Base-by-base conservation (phyloP, 2,888 invertebrate genomes). In the Drosophila ochracea region DNA sequence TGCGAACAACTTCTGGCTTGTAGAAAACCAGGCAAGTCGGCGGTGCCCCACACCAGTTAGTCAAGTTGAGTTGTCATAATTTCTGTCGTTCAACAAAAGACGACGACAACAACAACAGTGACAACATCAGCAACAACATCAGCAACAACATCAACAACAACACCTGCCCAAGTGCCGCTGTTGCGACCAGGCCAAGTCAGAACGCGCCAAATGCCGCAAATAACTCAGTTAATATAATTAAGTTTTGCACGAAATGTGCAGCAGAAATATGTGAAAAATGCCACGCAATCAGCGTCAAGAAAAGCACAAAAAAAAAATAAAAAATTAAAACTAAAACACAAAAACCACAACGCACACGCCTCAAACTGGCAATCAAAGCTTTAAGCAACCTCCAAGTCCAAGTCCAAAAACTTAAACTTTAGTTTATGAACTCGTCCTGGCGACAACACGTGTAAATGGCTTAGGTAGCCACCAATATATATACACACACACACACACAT, bases 191-290 rank as follows among this genome's bases (percentile, higher is more conserved):
- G 62, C 67, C 71, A 73, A 75, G 74, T 71, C 74, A 41, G 65
- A 76, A 77, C 89, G 88, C 87, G 89, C 87, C 86, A 83, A 89
- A 89, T 88, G 87, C 87, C 87, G 80, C 88, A 89, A 89, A 88
- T 88, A 89, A 88, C 90, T 85, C 88, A 85, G 87, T 84, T 88
- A 88, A 88, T 88, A 89, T 89, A 88, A 88, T 88, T 88, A 88
- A 89, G 90, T 88, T 88, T 88, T 88, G 89, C 88, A 87, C 86
- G 87, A 89, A 89, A 89, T 89, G 88, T 90, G 85, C 87, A 87
- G 76, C 85, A 74, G 52, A 87, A 89, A 80, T 89, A 89, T 87
- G 83, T 68, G 82, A 83, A 82, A 88, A 88, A 88, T 88, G 85
- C 88, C 88, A 85, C 88, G 90, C 90, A 88, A 88, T 88, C 87